These are phyloP conservation scores for Cynopterus sphinx DNA, from an alignment of 2,797 vertebrate species.

Conservation along the genomic window DNA sequence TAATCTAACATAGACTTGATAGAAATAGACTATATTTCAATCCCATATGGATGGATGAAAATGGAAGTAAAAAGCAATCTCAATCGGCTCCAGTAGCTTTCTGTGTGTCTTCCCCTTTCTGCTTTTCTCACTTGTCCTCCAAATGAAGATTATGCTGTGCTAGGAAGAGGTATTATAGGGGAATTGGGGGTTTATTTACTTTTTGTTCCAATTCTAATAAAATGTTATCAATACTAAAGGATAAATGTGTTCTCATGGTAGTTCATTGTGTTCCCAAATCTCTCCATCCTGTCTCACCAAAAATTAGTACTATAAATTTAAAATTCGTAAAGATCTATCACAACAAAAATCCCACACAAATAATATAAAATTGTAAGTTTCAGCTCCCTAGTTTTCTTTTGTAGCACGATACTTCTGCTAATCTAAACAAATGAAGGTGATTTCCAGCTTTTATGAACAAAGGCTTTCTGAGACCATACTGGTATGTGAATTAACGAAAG, in stretches of 20 bases:
- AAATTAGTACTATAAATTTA: neutral
- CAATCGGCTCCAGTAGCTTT: neutral
- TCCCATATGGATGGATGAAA: neutral
- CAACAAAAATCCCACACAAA: neutral
- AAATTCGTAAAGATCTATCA: neutral
- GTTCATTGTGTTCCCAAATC: neutral
- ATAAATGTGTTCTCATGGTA: neutral
- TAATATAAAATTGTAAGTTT: neutral
- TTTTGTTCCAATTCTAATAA: neutral
- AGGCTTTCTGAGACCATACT: too few relatives aligned
- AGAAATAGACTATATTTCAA: neutral
- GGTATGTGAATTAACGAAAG: neutral
- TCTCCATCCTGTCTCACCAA: neutral
- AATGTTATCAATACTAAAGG: neutral
- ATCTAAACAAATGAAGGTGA: neutral
- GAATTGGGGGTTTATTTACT: neutral
- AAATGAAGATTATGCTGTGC: neutral
- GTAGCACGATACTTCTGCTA: neutral
- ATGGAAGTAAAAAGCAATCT: neutral
- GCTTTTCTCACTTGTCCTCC: neutral
- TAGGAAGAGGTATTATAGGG: neutral
- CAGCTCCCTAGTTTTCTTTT: neutral
- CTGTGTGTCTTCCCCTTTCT: neutral
- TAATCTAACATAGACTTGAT: neutral
- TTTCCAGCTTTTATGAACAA: neutral